A percentile compares a stretch with the other conserved stretches of the same genome.
Conservation (phyloP, 2,113 vertebrate species). For the Indicator maculatus region DNA sequence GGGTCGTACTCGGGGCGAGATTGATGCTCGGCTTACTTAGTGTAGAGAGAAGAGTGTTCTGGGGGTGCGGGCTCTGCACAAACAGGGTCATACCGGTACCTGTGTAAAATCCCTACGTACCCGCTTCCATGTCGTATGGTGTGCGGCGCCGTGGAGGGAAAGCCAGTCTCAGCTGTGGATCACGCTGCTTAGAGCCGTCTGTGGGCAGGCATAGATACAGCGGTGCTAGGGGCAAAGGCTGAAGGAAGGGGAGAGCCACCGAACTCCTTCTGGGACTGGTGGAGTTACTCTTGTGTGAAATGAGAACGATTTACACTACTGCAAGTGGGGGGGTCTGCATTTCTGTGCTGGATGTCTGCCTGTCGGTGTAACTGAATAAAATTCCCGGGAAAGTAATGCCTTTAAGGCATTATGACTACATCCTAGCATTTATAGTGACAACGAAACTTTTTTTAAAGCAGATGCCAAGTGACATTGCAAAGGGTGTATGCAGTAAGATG, state of each 20-base stretch:
- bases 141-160: too few species aligned
- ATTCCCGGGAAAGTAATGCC: neutral
- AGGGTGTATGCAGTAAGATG: fast-evolving
- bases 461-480: neutral
- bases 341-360: fast-evolving
- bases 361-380: neutral
- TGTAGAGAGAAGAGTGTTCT: neutral
- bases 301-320: fast-evolving
- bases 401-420: neutral
- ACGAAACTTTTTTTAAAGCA: neutral
- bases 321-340: neutral
- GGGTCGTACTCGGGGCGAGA: neutral
- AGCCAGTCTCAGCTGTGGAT: neutral
- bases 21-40: too few species aligned
- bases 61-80: neutral
- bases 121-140: fast-evolving
- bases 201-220: fast-evolving
- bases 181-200: fast-evolving
- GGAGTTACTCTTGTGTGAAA: neutral
- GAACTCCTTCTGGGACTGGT: fast-evolving
- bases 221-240: fast-evolving
- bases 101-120: neutral
- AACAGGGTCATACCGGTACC: neutral
- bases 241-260: neutral
- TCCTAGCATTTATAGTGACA: neutral